Percentiles rank a stretch among this genome's conserved stretches.
Evolutionary conservation across 2,113 vertebrate genomes (phyloP).

Genomic region (Tamias sibiricus): DNA sequence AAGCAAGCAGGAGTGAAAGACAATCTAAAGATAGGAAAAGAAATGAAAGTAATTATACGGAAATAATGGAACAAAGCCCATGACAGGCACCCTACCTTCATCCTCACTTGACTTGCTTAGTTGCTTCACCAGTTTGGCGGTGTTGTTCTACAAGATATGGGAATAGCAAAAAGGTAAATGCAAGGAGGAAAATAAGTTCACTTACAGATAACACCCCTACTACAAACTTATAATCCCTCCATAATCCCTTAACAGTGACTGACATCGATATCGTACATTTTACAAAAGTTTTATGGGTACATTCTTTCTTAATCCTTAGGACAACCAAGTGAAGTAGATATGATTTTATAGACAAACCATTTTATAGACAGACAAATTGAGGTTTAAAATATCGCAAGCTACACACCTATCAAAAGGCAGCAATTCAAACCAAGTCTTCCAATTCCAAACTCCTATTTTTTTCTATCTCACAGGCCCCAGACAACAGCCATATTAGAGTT

Average conservation of each 20-base stretch:
- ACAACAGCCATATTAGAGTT: background rate
- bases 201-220: background rate
- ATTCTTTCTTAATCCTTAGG: background rate
- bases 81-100: conserved; percentile 87
- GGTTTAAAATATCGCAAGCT: background rate
- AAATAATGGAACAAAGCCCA: background rate
- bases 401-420: background rate
- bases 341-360: no score
- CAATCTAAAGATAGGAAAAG: background rate
- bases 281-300: background rate
- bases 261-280: background rate
- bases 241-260: background rate
- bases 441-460: background rate
- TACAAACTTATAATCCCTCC: background rate
- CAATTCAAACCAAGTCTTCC: conserved; percentile 22
- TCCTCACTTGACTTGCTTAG: conserved; percentile 95
- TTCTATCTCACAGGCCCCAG: background rate
- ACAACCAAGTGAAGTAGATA: background rate
- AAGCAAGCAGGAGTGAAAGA: background rate
- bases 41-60: fast-evolving
- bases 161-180: background rate
- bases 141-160: conserved; percentile 91
- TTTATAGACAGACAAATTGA: background rate
- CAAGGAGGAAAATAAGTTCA: background rate
- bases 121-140: conserved; percentile 97